A percentile compares a stretch with the other conserved stretches of the same genome.
These are phyloP conservation scores for Tadarida brasiliensis DNA, from an alignment of 2,797 vertebrate genomes.

Conservation along the genomic window DNA sequence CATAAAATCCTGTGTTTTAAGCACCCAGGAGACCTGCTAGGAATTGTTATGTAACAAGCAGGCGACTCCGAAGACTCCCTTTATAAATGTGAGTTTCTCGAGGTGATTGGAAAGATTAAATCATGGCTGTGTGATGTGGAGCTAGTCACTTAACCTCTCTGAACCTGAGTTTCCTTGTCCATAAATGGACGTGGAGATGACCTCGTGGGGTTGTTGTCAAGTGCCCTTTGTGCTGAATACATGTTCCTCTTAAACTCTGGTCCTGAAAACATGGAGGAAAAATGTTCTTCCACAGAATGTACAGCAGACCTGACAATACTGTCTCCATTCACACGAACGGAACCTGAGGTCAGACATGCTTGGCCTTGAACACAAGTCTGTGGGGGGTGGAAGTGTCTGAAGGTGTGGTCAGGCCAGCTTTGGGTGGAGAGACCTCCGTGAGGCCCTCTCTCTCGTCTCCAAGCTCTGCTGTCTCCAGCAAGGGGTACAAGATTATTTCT, in stretches of 20 bases:
- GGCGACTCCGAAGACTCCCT: not conserved
- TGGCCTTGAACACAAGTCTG: not conserved
- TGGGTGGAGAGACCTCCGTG: not conserved
- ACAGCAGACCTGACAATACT: not conserved
- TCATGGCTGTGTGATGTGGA: not conserved
- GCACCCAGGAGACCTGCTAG: not conserved
- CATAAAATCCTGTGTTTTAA: not conserved
- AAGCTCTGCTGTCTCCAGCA: not conserved
- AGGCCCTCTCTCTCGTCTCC: not conserved
- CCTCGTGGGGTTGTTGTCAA: not conserved
- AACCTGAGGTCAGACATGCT: not conserved
- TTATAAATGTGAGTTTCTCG: not conserved
- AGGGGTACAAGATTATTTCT: not conserved
- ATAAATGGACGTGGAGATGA: not conserved
- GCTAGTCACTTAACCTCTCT: constrained; percentile 19
- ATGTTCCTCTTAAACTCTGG: not conserved
- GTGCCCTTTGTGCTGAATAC: not conserved
- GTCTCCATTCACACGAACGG: not conserved
- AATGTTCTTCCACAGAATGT: not conserved
- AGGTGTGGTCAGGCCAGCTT: not conserved
- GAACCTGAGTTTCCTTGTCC: not conserved
- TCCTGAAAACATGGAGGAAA: not conserved
- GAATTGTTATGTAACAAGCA: not conserved
- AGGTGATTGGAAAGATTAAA: not conserved
- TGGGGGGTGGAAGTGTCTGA: too few relatives aligned